Conservation (phyloP, 2,888 invertebrate species). For the Tetranychus piercei region DNA sequence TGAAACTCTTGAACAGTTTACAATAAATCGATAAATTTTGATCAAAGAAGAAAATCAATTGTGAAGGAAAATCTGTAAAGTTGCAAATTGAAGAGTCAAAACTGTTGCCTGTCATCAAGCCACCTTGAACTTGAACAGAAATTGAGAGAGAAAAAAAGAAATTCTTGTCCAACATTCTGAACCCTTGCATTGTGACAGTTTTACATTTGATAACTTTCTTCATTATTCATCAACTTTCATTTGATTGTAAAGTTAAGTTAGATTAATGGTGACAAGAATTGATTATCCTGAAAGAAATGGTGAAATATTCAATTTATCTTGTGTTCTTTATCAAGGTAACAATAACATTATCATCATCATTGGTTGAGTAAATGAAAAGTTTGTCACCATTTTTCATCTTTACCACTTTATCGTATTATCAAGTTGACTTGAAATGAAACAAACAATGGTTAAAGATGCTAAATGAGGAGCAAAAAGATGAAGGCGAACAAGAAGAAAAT, state of each 20-base stretch:
- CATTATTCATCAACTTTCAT: not conserved
- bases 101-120: too few relatives aligned
- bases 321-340: not conserved
- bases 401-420: too few relatives aligned
- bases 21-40: too few relatives aligned
- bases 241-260: not conserved
- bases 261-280: not conserved
- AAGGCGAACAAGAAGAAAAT: too few relatives aligned
- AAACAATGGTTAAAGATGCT: too few relatives aligned
- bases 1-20: not conserved
- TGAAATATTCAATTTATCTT: not conserved
- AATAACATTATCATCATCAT: too few relatives aligned
- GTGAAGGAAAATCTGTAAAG: too few relatives aligned
- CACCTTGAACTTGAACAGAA: not conserved
- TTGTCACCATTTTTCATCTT: too few relatives aligned
- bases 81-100: too few relatives aligned
- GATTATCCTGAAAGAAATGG: not conserved
- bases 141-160: not conserved
- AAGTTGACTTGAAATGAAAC: too few relatives aligned
- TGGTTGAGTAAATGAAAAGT: too few relatives aligned
- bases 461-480: too few relatives aligned
- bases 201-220: not conserved
- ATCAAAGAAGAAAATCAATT: not conserved
- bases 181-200: not conserved
- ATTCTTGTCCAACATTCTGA: not conserved